A percentile compares a stretch with the other conserved stretches of the same genome.
Conservation (phyloP, 2,888 invertebrate species). For the Argynnis bischoffii region DNA sequence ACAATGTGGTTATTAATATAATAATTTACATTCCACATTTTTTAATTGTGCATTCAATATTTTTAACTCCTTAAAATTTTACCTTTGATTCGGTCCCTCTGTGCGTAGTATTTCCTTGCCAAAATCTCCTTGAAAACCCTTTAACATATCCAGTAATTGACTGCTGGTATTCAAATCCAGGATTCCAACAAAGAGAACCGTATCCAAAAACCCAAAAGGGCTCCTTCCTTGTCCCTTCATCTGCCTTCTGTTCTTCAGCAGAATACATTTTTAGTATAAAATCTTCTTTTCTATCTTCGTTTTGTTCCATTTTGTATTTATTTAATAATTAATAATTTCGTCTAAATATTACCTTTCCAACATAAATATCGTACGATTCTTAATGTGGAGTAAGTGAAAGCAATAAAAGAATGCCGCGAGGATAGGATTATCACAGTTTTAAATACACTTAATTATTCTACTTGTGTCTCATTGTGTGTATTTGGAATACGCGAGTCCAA, state of each 20-base stretch:
- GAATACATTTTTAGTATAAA: conserved; percentile 17
- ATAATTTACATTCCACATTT: not conserved
- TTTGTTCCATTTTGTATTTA: conserved; percentile 40
- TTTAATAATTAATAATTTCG: conserved; percentile 33
- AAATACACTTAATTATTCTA: conserved; percentile 57
- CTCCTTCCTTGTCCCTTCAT: conserved; percentile 62
- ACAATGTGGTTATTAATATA: not conserved
- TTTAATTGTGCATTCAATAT: not conserved
- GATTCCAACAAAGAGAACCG: conserved; percentile 97
- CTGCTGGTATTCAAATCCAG: conserved; percentile 92
- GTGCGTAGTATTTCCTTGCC: conserved; percentile 95
- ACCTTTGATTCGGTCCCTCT: conserved; percentile 89
- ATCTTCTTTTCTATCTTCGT: conserved; percentile 18
- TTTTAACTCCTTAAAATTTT: conserved; percentile 36
- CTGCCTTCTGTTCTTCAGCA: conserved; percentile 39
- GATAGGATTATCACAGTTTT: conserved; percentile 54
- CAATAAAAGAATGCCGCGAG: conserved; percentile 50
- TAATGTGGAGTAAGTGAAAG: conserved; percentile 49
- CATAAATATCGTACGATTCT: conserved; percentile 23
- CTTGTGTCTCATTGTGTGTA: conserved; percentile 67
- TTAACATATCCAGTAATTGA: conserved; percentile 91
- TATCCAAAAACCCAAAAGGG: conserved; percentile 96
- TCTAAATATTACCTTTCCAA: conserved; percentile 21
- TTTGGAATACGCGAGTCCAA: conserved; percentile 53
- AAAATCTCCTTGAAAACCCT: conserved; percentile 93